phyloP scores from a whole-genome alignment of 1,140 invertebrate species.

The Achroia grisella region DNA sequence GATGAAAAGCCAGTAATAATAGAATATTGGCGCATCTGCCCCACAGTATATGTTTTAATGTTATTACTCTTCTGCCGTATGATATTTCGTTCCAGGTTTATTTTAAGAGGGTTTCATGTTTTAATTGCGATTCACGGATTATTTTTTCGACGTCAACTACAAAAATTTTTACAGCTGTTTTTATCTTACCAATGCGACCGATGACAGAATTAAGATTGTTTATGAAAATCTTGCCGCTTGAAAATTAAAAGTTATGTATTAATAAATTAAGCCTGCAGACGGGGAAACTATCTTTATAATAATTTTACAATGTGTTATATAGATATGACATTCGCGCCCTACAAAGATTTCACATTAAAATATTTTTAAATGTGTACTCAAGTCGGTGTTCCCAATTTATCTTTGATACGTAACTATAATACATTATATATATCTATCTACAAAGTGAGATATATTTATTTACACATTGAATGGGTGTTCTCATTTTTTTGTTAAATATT shows the following conservation, averaged over 20 bases:
- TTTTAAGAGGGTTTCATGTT: slow-evolving; percentile 68
- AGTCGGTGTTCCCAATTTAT: too few relatives aligned
- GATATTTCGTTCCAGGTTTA: slow-evolving; percentile 60
- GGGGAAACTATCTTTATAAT: slow-evolving; percentile 36
- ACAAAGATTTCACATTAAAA: too few relatives aligned
- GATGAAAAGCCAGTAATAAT: slow-evolving; percentile 72
- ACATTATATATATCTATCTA: too few relatives aligned
- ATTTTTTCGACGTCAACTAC: slow-evolving; percentile 53
- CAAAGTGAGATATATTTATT: too few relatives aligned
- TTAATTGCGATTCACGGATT: slow-evolving; percentile 65
- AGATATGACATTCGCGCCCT: slow-evolving; percentile 8
- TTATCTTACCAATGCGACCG: slow-evolving; percentile 52
- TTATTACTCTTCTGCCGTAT: slow-evolving; percentile 60
- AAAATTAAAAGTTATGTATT: slow-evolving; percentile 43
- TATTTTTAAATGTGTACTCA: too few relatives aligned
- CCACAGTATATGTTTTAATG: slow-evolving; percentile 69
- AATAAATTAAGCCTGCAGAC: slow-evolving; percentile 50
- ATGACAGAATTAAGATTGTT: slow-evolving; percentile 68
- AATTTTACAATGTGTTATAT: slow-evolving; percentile 17
- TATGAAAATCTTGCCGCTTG: slow-evolving; percentile 47
- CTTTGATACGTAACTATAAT: too few relatives aligned
- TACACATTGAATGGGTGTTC: too few relatives aligned
- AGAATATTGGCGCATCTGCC: slow-evolving; percentile 72
- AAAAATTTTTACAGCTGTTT: slow-evolving; percentile 64
- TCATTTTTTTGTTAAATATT: too few relatives aligned